Base-by-base conservation (phyloP, 2,113 vertebrate genomes). In the Neofelis nebulosa region DNA sequence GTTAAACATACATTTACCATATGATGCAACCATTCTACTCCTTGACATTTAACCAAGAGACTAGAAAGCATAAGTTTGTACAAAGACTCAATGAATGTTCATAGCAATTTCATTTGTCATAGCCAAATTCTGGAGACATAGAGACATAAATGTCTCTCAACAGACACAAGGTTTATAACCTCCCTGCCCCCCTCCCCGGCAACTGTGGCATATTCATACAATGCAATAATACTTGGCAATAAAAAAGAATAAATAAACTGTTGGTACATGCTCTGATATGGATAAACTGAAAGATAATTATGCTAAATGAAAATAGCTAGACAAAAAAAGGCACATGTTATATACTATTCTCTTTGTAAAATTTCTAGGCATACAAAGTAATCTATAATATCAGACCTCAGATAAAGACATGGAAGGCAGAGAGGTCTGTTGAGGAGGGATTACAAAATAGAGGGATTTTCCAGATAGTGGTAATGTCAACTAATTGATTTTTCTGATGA, bases 371-470 rank as follows among this genome's bases (percentile, higher is more conserved):
- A 45, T 48, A 12, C 14, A 45, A 85, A 80, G 4, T 13, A 55
- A 15, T n/a, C 1, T 52, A 69, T 29, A 63, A 8, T 57, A 66
- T 1, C 45, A 55, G 29, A 27, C 4, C 74, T 19, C 19, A 80
- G 18, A 50, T 33, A 71, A 74, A 16, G 12, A 33, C 29, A 50
- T 27, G 0, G 21, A 91, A 14, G 21, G 14, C 1, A 68, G 23
- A 21, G 2, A 45, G 2, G 21, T 0, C 16, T 69, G n/a, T 16
- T 36, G 74, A 48, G 52, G 19, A 66, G 13, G 0, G 2, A 48
- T 33, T 48, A 38, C 33, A 19, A 57, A 69, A 76, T 9, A 33
- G 36, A 76, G 29, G 29, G 61, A 79, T 33, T 78, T 66, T 23
- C 7, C 18, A 74, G 52, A 55, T 36, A 33, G 1, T 52, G 52